These are phyloP conservation scores for Alectura lathami DNA, from an alignment of 2,113 vertebrate species.

Conservation along the genomic window DNA sequence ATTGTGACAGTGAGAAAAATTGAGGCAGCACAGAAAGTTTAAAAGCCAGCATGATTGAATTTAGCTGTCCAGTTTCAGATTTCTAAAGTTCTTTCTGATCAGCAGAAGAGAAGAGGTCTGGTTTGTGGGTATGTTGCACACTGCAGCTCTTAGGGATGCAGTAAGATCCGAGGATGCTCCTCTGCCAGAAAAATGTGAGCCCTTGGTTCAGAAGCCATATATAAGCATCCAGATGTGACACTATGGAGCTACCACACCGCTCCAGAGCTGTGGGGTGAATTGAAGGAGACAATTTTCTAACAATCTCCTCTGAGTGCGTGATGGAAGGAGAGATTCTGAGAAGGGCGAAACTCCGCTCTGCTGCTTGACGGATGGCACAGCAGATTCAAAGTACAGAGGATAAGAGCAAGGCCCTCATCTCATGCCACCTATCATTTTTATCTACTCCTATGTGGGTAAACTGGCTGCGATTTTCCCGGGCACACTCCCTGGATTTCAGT, in stretches of 20 bases:
- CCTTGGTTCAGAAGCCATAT: neutral
- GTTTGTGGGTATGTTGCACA: neutral
- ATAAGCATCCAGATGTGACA: neutral
- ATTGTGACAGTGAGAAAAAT: constrained; percentile 53
- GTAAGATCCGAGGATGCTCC: neutral
- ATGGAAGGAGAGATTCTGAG: neutral
- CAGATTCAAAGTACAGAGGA: constrained; percentile 19
- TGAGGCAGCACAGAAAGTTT: constrained; percentile 49
- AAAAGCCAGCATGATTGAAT: constrained; percentile 50
- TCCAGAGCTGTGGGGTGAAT: neutral
- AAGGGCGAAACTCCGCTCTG: constrained; percentile 4
- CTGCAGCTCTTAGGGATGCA: neutral
- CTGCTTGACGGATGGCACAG: constrained; percentile 47
- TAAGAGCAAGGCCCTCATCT: neutral
- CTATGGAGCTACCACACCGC: neutral
- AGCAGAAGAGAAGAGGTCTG: constrained; percentile 14
- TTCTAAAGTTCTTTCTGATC: constrained; percentile 57
- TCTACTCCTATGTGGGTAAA: neutral
- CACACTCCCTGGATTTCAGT: neutral
- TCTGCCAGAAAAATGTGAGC: neutral
- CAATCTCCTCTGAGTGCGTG: neutral
- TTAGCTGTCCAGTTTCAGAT: constrained; percentile 56
- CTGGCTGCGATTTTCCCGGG: neutral
- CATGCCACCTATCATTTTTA: neutral
- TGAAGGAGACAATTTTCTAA: neutral